Conservation (phyloP, 1,140 invertebrate genomes). For the Hylyphantes graminicola region DNA sequence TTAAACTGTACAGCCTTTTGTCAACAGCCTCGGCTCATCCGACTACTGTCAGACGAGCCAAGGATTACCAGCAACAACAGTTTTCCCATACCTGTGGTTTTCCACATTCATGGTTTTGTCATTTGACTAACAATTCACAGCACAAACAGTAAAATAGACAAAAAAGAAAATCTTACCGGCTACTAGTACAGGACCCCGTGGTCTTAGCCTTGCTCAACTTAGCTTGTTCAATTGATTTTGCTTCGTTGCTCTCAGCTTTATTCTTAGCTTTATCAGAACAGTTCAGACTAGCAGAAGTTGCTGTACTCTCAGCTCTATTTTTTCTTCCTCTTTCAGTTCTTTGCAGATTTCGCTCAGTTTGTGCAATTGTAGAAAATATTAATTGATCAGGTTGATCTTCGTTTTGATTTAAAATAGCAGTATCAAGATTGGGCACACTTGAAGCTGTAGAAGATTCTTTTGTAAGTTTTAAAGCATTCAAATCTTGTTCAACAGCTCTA, state of each 20-base stretch:
- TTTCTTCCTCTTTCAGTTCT: conserved; percentile 33
- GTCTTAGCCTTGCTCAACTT: conserved; percentile 68
- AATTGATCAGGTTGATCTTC: conserved; percentile 31
- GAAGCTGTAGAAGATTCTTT: conserved; percentile 18
- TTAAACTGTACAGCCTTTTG: no score
- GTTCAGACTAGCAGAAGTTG: conserved; percentile 11
- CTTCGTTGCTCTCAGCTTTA: conserved; percentile 22
- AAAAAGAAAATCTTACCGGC: conserved; percentile 70
- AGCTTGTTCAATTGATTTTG: conserved; percentile 63
- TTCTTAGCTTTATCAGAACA: conserved; percentile 26
- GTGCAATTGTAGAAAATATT: conserved; percentile 34
- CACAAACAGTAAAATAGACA: background rate
- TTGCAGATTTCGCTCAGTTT: conserved; percentile 38
- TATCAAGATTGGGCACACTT: conserved; percentile 19
- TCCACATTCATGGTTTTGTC: no score
- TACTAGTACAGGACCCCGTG: conserved; percentile 82
- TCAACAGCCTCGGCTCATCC: no score
- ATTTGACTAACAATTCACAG: no score
- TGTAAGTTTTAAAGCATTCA: conserved; percentile 35
- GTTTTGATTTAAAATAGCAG: conserved; percentile 3
- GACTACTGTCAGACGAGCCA: no score
- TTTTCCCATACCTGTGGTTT: no score
- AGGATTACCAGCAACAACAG: no score
- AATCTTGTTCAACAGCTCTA: conserved; percentile 47
- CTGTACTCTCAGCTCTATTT: conserved; percentile 3